Base-by-base conservation (phyloP, 2,113 vertebrate species). In the Hylia prasina region DNA sequence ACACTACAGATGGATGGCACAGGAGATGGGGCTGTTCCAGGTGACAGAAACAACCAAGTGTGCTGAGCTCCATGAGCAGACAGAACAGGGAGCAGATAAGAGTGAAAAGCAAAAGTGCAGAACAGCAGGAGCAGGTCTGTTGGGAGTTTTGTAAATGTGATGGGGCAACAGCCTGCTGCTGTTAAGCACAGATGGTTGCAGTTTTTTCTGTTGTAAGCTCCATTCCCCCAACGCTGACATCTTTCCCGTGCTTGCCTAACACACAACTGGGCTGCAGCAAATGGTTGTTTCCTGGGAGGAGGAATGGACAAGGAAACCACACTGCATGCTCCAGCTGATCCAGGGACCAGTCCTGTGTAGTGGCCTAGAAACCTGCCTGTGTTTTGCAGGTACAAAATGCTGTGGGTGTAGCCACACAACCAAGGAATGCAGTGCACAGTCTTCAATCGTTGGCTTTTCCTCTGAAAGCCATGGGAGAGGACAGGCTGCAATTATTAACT, bases 261-360 rank as follows among this genome's bases (percentile, higher is more conserved):
- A 0, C 33, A 33, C 6, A 21, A 4, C 6, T 13, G 15, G 23
- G 25, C 71, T 51, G 58, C 0, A 4, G 71, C 17, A 66, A 50
- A 37, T 3, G 9, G 19, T 64, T 48, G n/a, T 45, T 83, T 86
- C 19, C 42, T 70, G 20, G 35, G n/a, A 63, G 31, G 27, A 83
- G 13, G 25, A 39, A 50, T 0, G 8, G 51, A 71, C 15, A 8
- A 7, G 58, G 45, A 2, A 7, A 33, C 24, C 0, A 1, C 54
- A 28, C 10, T 0, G 0, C 2, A 1, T 4, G 3, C 18, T 82
- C 13, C 44, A 24, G 23, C 18, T 68, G 12, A 1, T 39, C 53
- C 40, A 27, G 11, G 4, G 10, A 24, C 39, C 57, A 71, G 11
- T 25, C 35, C 45, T 17, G 10, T 14, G n/a, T 23, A 21, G 21